These are phyloP conservation scores for Melangyna quadrimaculata DNA, from an alignment of 2,888 invertebrate genomes.

Conservation along the genomic window DNA sequence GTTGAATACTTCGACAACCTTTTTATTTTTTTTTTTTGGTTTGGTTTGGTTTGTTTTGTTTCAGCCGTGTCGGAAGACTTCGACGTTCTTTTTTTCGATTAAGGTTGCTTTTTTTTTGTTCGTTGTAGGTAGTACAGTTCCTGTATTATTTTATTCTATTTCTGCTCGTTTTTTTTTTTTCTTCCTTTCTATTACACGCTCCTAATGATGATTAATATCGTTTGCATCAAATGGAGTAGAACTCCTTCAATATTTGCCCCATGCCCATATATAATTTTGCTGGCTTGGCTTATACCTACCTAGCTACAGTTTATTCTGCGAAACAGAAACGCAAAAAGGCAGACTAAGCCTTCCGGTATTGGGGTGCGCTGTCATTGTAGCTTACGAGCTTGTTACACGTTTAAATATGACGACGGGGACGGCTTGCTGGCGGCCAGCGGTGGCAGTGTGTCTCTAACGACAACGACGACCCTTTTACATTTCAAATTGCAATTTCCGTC, in stretches of 20 bases:
- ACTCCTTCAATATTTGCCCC: constrained; percentile 51
- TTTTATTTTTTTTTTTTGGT: constrained; percentile 38
- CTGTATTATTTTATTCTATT: neutral
- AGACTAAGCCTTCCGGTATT: constrained; percentile 68
- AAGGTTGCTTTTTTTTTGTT: constrained; percentile 24
- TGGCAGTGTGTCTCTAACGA: neutral
- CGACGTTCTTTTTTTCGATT: constrained; percentile 36
- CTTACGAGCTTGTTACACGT: constrained; percentile 48
- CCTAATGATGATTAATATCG: constrained; percentile 69
- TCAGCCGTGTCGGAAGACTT: constrained; percentile 23
- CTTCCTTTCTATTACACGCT: constrained; percentile 19
- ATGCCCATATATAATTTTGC: constrained; percentile 43
- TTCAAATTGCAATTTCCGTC: constrained; percentile 68
- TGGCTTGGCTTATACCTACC: constrained; percentile 26
- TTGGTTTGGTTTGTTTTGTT: neutral
- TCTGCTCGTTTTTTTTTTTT: neutral
- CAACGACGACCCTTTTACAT: constrained; percentile 59
- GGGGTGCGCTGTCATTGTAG: constrained; percentile 52
- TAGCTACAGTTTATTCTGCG: neutral
- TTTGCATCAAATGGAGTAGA: constrained; percentile 69
- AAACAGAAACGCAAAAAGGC: constrained; percentile 26
- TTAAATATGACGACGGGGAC: constrained; percentile 23
- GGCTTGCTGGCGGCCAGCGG: neutral
- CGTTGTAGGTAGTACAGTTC: too few relatives aligned
- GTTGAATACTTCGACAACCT: constrained; percentile 59